These are phyloP conservation scores for Sebastes oblongus DNA, from an alignment of 2,797 vertebrate species.

Conservation along the genomic window DNA sequence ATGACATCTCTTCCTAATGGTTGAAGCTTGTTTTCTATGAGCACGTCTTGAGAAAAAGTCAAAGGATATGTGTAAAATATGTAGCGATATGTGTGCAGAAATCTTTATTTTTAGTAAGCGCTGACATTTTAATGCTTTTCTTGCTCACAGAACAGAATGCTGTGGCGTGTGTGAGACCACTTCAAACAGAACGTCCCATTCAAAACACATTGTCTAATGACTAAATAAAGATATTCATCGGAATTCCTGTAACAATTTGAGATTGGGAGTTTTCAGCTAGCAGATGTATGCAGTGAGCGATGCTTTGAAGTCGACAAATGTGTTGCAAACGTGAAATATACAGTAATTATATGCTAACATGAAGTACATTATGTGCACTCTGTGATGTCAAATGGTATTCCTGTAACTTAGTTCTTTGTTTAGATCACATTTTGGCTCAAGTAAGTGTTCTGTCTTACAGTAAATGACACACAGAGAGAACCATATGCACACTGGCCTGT, in stretches of 20 bases:
- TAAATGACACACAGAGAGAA: not conserved
- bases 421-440: not conserved
- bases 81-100: not conserved
- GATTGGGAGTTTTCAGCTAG: not conserved
- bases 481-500: not conserved
- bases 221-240: conserved; percentile 16
- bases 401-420: not conserved
- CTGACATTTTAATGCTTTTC: not conserved
- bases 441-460: not conserved
- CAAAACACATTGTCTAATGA: conserved; percentile 13
- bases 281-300: conserved; percentile 7
- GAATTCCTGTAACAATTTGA: not conserved
- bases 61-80: not conserved
- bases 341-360: not conserved
- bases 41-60: not conserved
- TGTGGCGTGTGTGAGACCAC: not conserved
- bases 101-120: not conserved
- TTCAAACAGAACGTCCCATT: conserved; percentile 7
- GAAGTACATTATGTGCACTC: not conserved
- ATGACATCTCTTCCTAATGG: not conserved
- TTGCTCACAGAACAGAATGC: not conserved
- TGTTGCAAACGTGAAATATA: not conserved
- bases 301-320: not conserved
- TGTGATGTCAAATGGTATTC: not conserved
- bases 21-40: not conserved